phyloP scores from a whole-genome alignment of 1,140 invertebrate species.

The Zaprionus davidi region DNA sequence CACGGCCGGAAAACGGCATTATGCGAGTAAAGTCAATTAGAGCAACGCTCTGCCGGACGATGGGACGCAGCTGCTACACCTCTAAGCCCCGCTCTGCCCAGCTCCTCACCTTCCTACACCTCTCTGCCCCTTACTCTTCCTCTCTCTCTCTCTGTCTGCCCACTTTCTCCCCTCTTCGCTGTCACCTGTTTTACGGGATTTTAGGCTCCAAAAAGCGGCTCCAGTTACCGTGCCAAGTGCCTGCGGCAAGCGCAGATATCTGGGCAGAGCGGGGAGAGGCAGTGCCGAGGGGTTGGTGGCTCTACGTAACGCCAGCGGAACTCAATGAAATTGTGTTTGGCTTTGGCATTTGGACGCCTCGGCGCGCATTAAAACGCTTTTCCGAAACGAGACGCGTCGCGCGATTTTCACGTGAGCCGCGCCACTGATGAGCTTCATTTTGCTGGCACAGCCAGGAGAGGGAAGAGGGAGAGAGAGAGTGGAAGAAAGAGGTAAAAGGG shows the following conservation, averaged over 20 bases:
- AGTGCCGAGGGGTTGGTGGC: neutral
- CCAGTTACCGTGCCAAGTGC: slow-evolving; percentile 3
- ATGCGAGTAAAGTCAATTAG: slow-evolving; percentile 76
- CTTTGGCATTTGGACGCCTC: slow-evolving; percentile 51
- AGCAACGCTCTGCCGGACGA: slow-evolving; percentile 18
- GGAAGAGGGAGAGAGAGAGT: neutral
- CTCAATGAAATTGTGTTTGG: slow-evolving; percentile 66
- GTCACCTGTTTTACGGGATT: neutral
- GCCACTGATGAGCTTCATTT: slow-evolving; percentile 59
- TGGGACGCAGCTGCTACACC: neutral
- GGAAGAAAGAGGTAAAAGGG: neutral
- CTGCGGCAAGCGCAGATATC: neutral
- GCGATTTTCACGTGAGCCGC: slow-evolving; percentile 33
- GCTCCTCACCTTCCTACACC: neutral
- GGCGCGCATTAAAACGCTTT: slow-evolving; percentile 41
- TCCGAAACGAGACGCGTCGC: slow-evolving; percentile 8
- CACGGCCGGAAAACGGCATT: slow-evolving; percentile 74
- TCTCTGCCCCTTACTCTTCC: neutral
- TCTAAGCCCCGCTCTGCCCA: neutral
- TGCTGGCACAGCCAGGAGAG: neutral
- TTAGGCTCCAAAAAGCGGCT: slow-evolving; percentile 12
- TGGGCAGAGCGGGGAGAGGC: neutral
- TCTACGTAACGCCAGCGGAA: neutral
- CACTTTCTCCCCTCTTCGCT: neutral
- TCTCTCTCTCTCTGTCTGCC: neutral